These are phyloP conservation scores for Drosophila grimshawi DNA, from an alignment of 1,140 invertebrate genomes.

Conservation along the genomic window DNA sequence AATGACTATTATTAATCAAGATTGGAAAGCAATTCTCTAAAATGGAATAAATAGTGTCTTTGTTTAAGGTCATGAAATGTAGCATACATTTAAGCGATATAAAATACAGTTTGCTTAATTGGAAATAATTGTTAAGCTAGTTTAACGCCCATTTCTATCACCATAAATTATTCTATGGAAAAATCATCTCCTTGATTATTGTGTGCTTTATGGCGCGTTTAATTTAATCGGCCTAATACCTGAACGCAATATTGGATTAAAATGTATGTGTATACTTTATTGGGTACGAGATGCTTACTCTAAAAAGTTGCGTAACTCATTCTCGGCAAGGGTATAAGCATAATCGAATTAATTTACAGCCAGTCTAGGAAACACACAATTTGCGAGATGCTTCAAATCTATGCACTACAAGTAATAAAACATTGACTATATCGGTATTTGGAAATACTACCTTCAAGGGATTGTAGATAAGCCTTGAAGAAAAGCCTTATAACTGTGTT, in stretches of 20 bases:
- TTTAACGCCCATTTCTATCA: neutral
- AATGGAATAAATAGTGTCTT: neutral
- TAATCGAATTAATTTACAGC: neutral
- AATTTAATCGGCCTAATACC: neutral
- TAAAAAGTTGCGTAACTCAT: no score
- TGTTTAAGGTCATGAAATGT: neutral
- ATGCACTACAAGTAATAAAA: neutral
- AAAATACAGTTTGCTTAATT: neutral
- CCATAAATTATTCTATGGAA: neutral
- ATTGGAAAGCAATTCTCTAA: no score
- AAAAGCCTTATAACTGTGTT: no score
- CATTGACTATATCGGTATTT: neutral
- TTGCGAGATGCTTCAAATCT: neutral
- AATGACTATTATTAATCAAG: no score
- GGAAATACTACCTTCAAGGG: no score
- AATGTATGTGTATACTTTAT: neutral
- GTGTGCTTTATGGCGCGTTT: neutral
- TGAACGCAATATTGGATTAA: neutral
- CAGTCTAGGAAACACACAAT: neutral
- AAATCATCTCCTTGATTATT: neutral
- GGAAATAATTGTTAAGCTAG: neutral
- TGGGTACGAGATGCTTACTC: neutral
- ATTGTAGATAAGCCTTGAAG: no score
- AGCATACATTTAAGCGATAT: constrained; percentile 2
- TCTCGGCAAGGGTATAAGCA: no score